phyloP scores from a whole-genome alignment of 2,113 vertebrate species.

The Formicarius rufipectus region DNA sequence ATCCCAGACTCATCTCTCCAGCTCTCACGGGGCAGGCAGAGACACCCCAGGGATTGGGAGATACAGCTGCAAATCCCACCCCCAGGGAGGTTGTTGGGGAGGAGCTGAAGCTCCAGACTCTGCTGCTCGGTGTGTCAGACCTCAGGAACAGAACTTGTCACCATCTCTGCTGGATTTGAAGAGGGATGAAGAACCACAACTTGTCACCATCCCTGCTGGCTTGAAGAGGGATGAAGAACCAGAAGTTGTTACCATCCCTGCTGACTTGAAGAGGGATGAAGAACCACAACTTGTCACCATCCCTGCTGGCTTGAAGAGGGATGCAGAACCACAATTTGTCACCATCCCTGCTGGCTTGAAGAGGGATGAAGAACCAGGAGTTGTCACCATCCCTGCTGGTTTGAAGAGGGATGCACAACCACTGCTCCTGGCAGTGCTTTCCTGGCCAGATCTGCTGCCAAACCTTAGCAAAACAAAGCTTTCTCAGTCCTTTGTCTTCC shows the following conservation, averaged over 20 bases:
- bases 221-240: background rate
- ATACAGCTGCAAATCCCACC: background rate
- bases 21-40: background rate
- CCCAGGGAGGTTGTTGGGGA: background rate
- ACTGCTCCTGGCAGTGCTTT: background rate
- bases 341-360: background rate
- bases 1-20: background rate
- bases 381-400: accelerated
- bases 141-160: no score
- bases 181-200: no score
- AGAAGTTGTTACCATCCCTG: no score
- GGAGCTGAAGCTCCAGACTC: background rate
- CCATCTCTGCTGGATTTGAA: background rate
- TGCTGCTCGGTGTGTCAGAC: background rate
- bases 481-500: background rate
- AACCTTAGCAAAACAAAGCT: background rate
- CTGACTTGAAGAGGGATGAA: background rate
- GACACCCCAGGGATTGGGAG: background rate
- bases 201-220: accelerated
- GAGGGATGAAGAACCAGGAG: background rate
- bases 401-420: background rate
- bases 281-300: no score
- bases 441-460: background rate
- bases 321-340: background rate
- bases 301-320: background rate